Conservation (phyloP, 2,113 vertebrate genomes). For the Piprites chloris region DNA sequence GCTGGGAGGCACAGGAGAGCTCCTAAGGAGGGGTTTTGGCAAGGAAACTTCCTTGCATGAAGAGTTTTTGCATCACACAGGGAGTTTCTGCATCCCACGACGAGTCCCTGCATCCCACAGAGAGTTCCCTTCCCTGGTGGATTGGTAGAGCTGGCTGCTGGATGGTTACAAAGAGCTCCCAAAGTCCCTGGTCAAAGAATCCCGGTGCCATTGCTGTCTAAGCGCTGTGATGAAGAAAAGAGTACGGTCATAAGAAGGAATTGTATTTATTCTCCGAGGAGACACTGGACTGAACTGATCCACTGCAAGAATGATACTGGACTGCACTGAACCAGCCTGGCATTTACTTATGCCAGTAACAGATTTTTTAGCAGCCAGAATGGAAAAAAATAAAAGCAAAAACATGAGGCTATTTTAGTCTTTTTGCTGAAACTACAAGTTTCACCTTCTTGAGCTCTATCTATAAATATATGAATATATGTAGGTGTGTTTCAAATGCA, state of each 20-base stretch:
- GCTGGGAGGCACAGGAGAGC: background rate
- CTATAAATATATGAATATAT: background rate
- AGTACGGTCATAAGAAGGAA: background rate
- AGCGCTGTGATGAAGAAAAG: fast-evolving
- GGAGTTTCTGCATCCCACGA: too few species aligned
- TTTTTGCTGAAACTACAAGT: background rate
- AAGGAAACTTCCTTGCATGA: background rate
- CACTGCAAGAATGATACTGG: background rate
- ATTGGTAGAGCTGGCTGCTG: background rate
- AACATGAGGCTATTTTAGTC: background rate
- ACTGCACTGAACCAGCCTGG: background rate
- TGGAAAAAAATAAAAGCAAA: background rate
- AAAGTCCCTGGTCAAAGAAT: fast-evolving
- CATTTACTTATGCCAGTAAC: background rate
- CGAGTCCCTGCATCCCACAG: background rate
- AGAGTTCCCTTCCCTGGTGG: background rate
- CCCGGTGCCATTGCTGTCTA: background rate
- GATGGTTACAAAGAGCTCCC: background rate
- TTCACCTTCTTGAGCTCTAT: background rate
- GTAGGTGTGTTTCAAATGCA: constrained; percentile 10
- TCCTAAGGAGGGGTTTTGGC: background rate
- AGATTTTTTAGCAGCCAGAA: background rate
- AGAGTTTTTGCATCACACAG: background rate
- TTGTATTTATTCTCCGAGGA: background rate
- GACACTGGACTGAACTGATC: background rate